A percentile compares a stretch with the other conserved stretches of the same genome.
Evolutionary conservation across 1,140 invertebrate species (phyloP).

Genomic region (Atta cephalotes): DNA sequence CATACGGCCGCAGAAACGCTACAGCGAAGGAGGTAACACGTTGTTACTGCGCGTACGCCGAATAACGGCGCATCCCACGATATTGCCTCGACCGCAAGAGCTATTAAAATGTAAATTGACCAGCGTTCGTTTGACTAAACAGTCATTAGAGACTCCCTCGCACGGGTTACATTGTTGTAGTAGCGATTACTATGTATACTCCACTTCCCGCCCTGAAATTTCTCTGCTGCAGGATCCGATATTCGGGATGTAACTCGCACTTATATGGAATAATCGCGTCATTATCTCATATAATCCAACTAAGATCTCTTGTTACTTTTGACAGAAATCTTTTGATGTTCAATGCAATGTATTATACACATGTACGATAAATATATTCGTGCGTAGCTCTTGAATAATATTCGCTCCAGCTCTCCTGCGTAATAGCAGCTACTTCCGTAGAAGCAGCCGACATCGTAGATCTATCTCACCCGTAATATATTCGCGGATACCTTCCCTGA

Average conservation of each 20-base stretch:
- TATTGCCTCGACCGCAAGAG: constrained; percentile 65
- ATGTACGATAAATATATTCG: background rate
- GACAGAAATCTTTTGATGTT: constrained; percentile 18
- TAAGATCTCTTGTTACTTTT: constrained; percentile 13
- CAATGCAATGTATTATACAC: background rate
- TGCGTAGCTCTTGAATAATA: constrained; percentile 35
- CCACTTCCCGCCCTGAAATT: constrained; percentile 16
- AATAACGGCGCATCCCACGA: constrained; percentile 45
- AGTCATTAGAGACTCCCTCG: constrained; percentile 74
- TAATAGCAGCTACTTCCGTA: constrained; percentile 44
- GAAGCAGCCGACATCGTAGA: constrained; percentile 8
- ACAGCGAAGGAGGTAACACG: background rate
- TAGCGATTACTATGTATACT: constrained; percentile 28
- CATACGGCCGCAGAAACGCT: background rate
- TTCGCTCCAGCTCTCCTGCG: constrained; percentile 13
- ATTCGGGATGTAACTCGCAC: background rate
- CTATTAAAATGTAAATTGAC: constrained; percentile 84
- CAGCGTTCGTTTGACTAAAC: constrained; percentile 82
- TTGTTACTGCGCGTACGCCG: constrained; percentile 21
- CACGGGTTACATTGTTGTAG: constrained; percentile 20
- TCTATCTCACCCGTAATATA: constrained; percentile 31
- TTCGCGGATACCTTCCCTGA: constrained; percentile 20
- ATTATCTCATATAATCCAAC: background rate
- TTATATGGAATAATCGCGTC: constrained; percentile 7
- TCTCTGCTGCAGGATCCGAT: background rate